Base-by-base conservation (phyloP, 1,140 invertebrate species). In the Diorhabda elongata region DNA sequence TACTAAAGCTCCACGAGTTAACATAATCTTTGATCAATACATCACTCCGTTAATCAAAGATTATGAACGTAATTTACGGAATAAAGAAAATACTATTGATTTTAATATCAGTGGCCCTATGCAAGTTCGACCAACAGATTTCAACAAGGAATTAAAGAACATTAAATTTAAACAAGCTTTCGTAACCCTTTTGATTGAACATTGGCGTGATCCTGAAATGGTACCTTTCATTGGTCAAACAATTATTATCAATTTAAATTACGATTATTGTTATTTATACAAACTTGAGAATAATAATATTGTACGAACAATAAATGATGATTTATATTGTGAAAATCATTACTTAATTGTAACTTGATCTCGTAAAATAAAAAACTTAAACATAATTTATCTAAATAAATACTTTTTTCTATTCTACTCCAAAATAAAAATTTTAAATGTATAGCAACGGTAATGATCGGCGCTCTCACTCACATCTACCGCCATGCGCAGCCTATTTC, bases 101-200 rank as follows among this genome's bases (percentile, higher is more conserved):
- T 11, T 11, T 11, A 11, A 11, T 11, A 11, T 11, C 11, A 11
- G 11, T 11, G 11, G 11, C 0, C 11, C 11, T 11, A 11, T 11
- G 11, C 11, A 11, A 11, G 11, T 11, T 11, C 11, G 11, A 64
- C 63, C 44, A 64, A 64, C 63, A 11, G 63, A 64, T 64, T 64
- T 64, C 41, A 3, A 47, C 42, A 60, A 60, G 58, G 58, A 6
- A 60, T 60, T 26, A 60, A 60, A 60, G 58, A 62, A 60, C 66
- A 70, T 44, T 44, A 71, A 71, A 68, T 57, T 60, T 64, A 62
- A 64, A 62, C 73, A 59, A 61, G 11, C 44, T 5, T 61, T 65
- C 7, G 68, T 11, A 66, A 64, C 5, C 5, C 64, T 71, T 26
- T 61, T 56, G 63, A 64, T 72, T 78, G 71, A 61, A 67, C 67